These are phyloP conservation scores for Hystrix cristata DNA, from an alignment of 2,113 vertebrate genomes.

Conservation along the genomic window DNA sequence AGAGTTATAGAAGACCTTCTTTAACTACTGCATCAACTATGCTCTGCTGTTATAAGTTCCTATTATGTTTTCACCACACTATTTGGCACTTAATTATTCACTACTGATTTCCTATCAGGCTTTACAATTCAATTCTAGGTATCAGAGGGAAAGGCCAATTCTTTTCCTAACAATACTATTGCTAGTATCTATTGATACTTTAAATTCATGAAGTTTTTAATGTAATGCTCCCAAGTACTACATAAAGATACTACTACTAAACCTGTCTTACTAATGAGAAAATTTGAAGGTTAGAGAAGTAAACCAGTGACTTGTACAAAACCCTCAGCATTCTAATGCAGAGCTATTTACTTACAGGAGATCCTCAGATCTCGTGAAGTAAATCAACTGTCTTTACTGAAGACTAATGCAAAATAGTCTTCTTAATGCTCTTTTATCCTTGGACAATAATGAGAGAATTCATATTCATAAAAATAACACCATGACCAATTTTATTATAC, in stretches of 20 bases:
- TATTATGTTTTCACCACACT: conserved; percentile 4
- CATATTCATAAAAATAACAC: conserved; percentile 30
- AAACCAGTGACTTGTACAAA: not conserved
- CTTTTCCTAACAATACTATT: conserved; percentile 25
- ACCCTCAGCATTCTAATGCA: not conserved
- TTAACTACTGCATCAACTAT: not conserved
- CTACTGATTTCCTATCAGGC: not conserved
- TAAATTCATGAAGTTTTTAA: conserved; percentile 28
- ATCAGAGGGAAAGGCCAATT: not conserved
- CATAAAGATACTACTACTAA: not conserved
- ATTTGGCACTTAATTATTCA: not conserved
- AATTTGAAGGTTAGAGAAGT: not conserved
- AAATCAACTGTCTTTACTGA: conserved; percentile 10
- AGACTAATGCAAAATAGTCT: conserved; percentile 39
- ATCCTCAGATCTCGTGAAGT: not conserved
- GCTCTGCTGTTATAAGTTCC: not conserved
- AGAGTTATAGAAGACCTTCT: not conserved
- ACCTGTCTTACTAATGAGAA: conserved; percentile 23
- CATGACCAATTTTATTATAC: not conserved
- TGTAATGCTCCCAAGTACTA: conserved; percentile 44
- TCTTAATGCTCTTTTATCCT: conserved; percentile 18
- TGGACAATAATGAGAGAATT: conserved; percentile 22
- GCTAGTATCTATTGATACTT: conserved; percentile 45
- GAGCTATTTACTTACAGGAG: not conserved
- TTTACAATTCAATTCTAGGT: conserved; percentile 10